These are phyloP conservation scores for Synanthedon myopaeformis DNA, from an alignment of 2,888 invertebrate species.

Conservation along the genomic window DNA sequence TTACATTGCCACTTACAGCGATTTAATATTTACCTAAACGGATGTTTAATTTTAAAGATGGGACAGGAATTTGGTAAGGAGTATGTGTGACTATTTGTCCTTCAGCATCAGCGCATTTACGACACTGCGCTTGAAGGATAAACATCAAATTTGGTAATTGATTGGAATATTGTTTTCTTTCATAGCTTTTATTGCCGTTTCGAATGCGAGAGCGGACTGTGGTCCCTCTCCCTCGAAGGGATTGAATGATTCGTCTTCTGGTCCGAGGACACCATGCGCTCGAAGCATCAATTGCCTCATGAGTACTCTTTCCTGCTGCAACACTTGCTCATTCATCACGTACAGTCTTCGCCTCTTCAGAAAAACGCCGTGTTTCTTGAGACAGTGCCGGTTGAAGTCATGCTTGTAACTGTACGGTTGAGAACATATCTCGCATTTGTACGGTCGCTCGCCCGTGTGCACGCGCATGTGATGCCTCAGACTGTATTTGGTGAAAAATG, in stretches of 20 bases:
- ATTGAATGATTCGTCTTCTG: conserved; percentile 25
- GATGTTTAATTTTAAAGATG: no score
- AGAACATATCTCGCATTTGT: conserved; percentile 47
- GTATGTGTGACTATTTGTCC: no score
- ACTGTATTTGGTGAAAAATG: conserved; percentile 20
- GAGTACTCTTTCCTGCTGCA: conserved; percentile 29
- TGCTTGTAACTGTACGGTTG: conserved; percentile 54
- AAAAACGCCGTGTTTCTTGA: conserved; percentile 49
- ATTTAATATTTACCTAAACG: no score
- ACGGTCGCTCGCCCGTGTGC: conserved; percentile 49
- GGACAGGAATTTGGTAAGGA: no score
- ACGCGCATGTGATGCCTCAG: conserved; percentile 39
- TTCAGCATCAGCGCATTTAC: no score
- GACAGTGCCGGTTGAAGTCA: conserved; percentile 49
- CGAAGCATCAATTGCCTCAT: conserved; percentile 32
- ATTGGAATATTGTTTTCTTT: conserved; percentile 22
- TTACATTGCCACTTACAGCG: no score
- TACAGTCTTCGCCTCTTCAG: conserved; percentile 33
- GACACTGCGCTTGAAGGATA: no score
- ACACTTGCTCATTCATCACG: conserved; percentile 45
- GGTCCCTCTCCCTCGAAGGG: conserved; percentile 30
- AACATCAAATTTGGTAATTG: conserved; percentile 10
- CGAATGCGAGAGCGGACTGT: conserved; percentile 28
- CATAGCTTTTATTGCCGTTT: conserved; percentile 29
- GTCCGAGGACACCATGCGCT: conserved; percentile 24